phyloP scores from a whole-genome alignment of 2,888 invertebrate genomes.

The Machimus rusticus region DNA sequence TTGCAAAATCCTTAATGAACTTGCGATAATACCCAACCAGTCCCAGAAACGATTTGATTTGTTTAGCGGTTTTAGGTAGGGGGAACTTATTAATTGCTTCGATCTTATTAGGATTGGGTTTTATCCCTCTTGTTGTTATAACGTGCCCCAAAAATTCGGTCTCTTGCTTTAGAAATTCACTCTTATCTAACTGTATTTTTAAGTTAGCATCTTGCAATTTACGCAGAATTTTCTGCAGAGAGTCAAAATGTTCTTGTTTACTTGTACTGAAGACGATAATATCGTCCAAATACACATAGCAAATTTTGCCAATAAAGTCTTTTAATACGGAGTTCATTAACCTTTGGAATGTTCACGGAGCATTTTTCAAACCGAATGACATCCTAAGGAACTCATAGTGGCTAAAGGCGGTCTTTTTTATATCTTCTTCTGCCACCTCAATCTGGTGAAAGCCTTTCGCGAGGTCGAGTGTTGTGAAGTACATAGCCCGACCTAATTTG shows the following conservation, averaged over 20 bases:
- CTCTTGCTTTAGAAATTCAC: not conserved
- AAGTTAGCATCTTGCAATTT: not conserved
- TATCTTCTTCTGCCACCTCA: slow-evolving; percentile 49
- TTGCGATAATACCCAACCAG: slow-evolving; percentile 27
- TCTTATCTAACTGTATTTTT: slow-evolving; percentile 4
- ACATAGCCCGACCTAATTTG: slow-evolving; percentile 42
- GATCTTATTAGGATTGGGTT: slow-evolving; percentile 34
- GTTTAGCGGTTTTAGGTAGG: slow-evolving; percentile 40
- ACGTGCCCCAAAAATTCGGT: slow-evolving; percentile 10
- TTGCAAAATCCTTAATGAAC: slow-evolving; percentile 34
- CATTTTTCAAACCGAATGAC: not conserved
- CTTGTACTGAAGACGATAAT: not conserved
- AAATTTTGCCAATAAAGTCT: not conserved
- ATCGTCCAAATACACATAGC: not conserved
- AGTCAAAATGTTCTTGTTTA: not conserved
- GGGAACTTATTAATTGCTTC: slow-evolving; percentile 44
- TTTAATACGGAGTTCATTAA: not conserved
- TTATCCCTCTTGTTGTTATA: not conserved
- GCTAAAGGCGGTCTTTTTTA: slow-evolving; percentile 52
- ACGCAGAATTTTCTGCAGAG: not conserved
- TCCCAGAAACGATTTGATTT: slow-evolving; percentile 44
- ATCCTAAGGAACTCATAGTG: not conserved
- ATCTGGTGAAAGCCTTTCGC: slow-evolving; percentile 55
- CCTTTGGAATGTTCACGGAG: not conserved
- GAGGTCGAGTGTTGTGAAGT: slow-evolving; percentile 53